Evolutionary conservation across 2,797 vertebrate genomes (phyloP).

Genomic region (Ibycter americanus): DNA sequence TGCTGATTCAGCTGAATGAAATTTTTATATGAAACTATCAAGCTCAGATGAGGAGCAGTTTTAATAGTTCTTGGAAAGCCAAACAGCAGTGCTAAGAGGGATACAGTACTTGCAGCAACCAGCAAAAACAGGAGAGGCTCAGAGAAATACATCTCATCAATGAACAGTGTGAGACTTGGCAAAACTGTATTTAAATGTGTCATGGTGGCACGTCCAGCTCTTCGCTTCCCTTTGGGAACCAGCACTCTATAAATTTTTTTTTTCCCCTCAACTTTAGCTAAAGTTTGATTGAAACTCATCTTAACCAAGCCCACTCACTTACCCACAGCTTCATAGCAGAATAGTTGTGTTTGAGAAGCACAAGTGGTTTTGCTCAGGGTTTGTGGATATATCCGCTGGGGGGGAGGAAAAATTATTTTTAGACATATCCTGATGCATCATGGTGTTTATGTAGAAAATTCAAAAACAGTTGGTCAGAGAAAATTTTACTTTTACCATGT

Average conservation of each 20-base stretch:
- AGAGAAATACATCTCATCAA: neutral
- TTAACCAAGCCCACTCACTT: neutral
- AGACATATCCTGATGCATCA: slow-evolving; percentile 27
- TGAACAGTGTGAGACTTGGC: neutral
- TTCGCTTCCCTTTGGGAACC: neutral
- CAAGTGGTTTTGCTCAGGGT: slow-evolving; percentile 30
- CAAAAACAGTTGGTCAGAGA: slow-evolving; percentile 45
- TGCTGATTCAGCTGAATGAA: neutral
- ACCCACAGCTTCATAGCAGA: neutral
- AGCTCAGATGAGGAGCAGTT: neutral
- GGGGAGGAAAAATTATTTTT: slow-evolving; percentile 14
- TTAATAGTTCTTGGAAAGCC: neutral
- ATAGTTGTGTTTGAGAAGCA: neutral
- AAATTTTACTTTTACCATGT: slow-evolving; percentile 6
- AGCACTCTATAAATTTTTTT: neutral
- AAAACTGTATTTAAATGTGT: neutral
- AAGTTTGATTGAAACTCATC: neutral
- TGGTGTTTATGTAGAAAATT: slow-evolving; percentile 51
- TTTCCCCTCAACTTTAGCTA: neutral
- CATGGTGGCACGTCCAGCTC: neutral
- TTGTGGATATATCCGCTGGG: neutral
- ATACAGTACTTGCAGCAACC: neutral
- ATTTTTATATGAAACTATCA: neutral
- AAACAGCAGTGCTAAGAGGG: neutral
- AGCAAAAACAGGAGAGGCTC: neutral